Evolutionary conservation across 37 sponge, comb jelly and placozoan genomes (phyloP).

Genomic region (Cladorhizidae sp.): DNA sequence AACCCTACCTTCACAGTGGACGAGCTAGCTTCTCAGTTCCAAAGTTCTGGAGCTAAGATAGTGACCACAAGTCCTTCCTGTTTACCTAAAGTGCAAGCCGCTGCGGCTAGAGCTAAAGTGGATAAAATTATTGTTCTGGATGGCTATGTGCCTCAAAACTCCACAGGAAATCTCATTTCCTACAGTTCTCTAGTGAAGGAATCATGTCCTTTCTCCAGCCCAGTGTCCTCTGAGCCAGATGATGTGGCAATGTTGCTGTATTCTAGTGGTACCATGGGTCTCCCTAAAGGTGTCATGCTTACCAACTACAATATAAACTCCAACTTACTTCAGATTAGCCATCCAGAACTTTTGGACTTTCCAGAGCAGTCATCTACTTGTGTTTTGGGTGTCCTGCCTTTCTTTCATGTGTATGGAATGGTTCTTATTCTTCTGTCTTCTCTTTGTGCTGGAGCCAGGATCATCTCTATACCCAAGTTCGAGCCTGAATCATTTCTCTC

Average conservation of each 20-base stretch:
- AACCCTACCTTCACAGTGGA: conserved; percentile 76
- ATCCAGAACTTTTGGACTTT: background rate
- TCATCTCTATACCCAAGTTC: conserved; percentile 24
- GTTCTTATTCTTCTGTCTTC: conserved; percentile 39
- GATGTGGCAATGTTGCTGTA: conserved; percentile 76
- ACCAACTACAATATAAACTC: no score
- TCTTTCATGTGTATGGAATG: conserved; percentile 86
- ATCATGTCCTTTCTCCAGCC: conserved; percentile 51
- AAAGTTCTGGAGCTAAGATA: conserved; percentile 57
- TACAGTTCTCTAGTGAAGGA: conserved; percentile 40
- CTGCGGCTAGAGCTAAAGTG: conserved; percentile 22
- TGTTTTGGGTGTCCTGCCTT: background rate
- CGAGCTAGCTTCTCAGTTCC: conserved; percentile 76
- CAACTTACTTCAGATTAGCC: background rate
- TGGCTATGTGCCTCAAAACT: background rate
- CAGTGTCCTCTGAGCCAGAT: conserved; percentile 30
- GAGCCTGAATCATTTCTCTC: conserved; percentile 10
- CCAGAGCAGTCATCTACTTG: background rate
- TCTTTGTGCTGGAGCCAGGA: conserved; percentile 49
- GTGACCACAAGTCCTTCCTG: conserved; percentile 60
- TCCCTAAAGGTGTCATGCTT: no score
- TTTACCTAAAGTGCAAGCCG: conserved; percentile 47
- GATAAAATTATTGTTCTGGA: conserved; percentile 63
- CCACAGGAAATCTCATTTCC: conserved; percentile 13
- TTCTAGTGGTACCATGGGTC: conserved; percentile 93